Evolutionary conservation across 1,140 invertebrate genomes (phyloP).

Genomic region (Lordiphosa collinella): DNA sequence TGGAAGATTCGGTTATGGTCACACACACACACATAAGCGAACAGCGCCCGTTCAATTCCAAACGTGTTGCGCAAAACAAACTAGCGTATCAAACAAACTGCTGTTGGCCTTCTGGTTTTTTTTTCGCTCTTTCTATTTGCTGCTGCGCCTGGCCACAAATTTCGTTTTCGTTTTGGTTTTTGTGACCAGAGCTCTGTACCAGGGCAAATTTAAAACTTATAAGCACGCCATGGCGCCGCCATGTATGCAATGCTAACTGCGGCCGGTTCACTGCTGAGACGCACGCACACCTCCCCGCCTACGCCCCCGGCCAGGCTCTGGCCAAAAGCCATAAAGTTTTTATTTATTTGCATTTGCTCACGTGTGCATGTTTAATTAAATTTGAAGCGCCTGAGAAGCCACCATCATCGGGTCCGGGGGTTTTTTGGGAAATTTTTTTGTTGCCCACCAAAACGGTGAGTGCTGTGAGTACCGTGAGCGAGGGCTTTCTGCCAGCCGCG

Average conservation of each 20-base stretch:
- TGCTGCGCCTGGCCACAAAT: slow-evolving; percentile 13
- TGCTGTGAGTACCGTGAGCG: slow-evolving; percentile 25
- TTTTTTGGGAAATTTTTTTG: slow-evolving; percentile 47
- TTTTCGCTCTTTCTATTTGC: slow-evolving; percentile 25
- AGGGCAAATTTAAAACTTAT: slow-evolving; percentile 69
- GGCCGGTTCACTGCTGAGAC: slow-evolving; percentile 50
- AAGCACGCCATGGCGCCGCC: slow-evolving; percentile 54
- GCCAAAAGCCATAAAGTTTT: slow-evolving; percentile 73
- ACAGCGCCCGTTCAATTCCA: slow-evolving; percentile 53
- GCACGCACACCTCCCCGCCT: slow-evolving; percentile 45
- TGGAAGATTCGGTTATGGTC: no score
- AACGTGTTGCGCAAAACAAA: slow-evolving; percentile 54
- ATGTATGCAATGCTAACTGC: slow-evolving; percentile 32
- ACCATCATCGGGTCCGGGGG: slow-evolving; percentile 46
- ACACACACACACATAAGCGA: neutral
- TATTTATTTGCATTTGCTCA: slow-evolving; percentile 78
- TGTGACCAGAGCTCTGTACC: slow-evolving; percentile 17
- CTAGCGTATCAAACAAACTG: slow-evolving; percentile 11
- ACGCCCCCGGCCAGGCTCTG: neutral
- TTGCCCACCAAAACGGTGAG: slow-evolving; percentile 41
- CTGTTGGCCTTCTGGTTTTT: slow-evolving; percentile 10
- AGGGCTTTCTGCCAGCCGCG: slow-evolving; percentile 5
- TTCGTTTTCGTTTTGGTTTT: neutral
- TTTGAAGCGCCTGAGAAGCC: slow-evolving; percentile 71
- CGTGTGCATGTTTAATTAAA: slow-evolving; percentile 79